phyloP scores from a whole-genome alignment of 2,888 invertebrate species.

The Sinhomidia bicolor region DNA sequence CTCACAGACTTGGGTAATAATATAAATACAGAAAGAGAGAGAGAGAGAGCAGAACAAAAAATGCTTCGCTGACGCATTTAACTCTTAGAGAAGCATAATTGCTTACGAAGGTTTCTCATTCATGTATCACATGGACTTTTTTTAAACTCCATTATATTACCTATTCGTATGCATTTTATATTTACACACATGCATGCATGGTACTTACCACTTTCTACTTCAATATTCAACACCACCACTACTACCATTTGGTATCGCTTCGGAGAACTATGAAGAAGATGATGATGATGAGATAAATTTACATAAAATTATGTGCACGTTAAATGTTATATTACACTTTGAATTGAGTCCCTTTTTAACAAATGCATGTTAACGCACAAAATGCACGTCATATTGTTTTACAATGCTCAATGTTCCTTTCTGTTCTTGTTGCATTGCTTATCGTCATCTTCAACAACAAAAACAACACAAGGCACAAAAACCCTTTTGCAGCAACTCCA shows the following conservation, averaged over 20 bases:
- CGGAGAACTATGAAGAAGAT: too few relatives aligned
- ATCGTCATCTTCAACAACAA: too few relatives aligned
- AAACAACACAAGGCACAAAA: not conserved
- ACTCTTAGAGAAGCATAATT: constrained; percentile 59
- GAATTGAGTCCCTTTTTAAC: constrained; percentile 28
- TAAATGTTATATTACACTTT: constrained; percentile 8
- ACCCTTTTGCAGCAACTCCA: not conserved
- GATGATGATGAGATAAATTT: constrained; percentile 45
- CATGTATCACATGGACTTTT: constrained; percentile 39
- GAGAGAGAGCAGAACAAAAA: not conserved
- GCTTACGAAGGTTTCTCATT: constrained; percentile 52
- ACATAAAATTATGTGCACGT: constrained; percentile 47
- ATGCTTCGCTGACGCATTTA: constrained; percentile 62
- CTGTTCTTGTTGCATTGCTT: not conserved
- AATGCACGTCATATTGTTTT: constrained; percentile 4
- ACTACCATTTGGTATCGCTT: constrained; percentile 29
- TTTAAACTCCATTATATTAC: constrained; percentile 5
- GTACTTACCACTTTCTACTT: constrained; percentile 48
- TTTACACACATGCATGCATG: constrained; percentile 35
- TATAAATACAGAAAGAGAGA: not conserved
- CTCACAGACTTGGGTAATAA: not conserved
- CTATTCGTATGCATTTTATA: not conserved
- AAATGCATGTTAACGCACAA: constrained; percentile 32
- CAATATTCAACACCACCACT: constrained; percentile 2
- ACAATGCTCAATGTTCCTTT: not conserved